Percentiles rank a stretch among this genome's conserved stretches.
phyloP scores from a whole-genome alignment of 2,113 vertebrate genomes.

The Aepyceros melampus region DNA sequence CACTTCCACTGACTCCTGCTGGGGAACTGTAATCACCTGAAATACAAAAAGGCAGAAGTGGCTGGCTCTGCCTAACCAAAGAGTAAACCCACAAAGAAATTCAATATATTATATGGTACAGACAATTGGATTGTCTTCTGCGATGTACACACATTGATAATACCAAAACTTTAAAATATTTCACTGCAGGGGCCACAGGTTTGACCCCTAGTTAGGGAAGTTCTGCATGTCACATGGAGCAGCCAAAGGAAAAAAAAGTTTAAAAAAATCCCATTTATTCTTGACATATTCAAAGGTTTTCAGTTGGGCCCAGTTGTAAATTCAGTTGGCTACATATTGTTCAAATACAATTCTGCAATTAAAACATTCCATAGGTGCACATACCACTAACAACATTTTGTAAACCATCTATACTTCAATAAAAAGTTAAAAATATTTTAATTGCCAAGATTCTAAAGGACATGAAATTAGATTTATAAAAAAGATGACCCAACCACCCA shows the following conservation, averaged over 20 bases:
- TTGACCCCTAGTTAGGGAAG: background rate
- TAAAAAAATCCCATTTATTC: background rate
- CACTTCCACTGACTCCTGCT: constrained; percentile 66
- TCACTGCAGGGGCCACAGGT: background rate
- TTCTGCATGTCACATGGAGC: background rate
- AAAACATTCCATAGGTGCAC: background rate
- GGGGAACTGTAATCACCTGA: constrained; percentile 87
- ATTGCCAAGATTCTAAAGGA: background rate
- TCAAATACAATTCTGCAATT: constrained; percentile 29
- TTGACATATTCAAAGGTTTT: background rate
- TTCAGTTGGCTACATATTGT: background rate
- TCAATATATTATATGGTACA: background rate
- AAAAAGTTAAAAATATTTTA: background rate
- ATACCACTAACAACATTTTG: background rate
- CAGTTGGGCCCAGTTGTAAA: background rate
- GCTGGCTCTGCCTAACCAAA: constrained; percentile 18
- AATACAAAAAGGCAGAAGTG: constrained; percentile 43
- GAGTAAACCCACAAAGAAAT: constrained; percentile 30
- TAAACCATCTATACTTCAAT: background rate
- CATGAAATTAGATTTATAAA: constrained; percentile 23
- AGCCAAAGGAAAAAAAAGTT: background rate
- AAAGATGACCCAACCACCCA: background rate
- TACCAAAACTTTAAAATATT: constrained; percentile 10
- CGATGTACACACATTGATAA: background rate
- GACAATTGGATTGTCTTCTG: background rate